Evolutionary conservation across 2,888 invertebrate species (phyloP).

Genomic region (Elaeidobius kamerunicus): DNA sequence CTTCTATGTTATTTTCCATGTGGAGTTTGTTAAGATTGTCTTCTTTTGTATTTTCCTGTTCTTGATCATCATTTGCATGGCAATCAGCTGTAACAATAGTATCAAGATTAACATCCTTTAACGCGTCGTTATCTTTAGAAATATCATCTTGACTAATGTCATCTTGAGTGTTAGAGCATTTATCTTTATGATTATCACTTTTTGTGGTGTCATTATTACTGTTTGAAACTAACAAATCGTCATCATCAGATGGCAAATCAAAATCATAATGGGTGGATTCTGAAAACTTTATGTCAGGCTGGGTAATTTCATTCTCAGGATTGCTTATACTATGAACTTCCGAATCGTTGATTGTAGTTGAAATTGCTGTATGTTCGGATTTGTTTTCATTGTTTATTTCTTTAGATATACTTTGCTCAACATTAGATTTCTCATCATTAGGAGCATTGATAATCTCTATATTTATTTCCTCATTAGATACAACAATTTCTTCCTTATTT

Average conservation of each 20-base stretch:
- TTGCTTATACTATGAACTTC: slow-evolving; percentile 1
- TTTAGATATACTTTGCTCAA: not conserved
- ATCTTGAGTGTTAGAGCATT: too few species aligned
- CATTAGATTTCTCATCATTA: not conserved
- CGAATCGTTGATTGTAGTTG: slow-evolving; percentile 7
- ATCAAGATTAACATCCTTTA: too few species aligned
- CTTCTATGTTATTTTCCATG: too few species aligned
- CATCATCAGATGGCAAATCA: slow-evolving; percentile 33
- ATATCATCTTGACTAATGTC: not conserved
- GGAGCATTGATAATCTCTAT: too few species aligned
- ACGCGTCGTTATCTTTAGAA: too few species aligned
- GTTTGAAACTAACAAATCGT: slow-evolving; percentile 2
- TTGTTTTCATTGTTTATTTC: not conserved
- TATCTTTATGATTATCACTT: not conserved
- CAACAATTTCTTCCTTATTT: too few species aligned
- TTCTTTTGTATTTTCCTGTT: too few species aligned
- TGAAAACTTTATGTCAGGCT: slow-evolving; percentile 3
- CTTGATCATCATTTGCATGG: too few species aligned
- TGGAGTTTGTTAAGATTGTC: too few species aligned
- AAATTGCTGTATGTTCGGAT: slow-evolving; percentile 3
- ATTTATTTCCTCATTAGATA: not conserved
- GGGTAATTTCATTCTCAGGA: not conserved
- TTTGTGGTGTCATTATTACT: not conserved
- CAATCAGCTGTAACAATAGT: too few species aligned
- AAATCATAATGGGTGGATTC: slow-evolving; percentile 34